Evolutionary conservation across 2,888 invertebrate species (phyloP), one percentile per base, ranked within the genome.

Genomic region (Acanthosepion esculentum): DNA sequence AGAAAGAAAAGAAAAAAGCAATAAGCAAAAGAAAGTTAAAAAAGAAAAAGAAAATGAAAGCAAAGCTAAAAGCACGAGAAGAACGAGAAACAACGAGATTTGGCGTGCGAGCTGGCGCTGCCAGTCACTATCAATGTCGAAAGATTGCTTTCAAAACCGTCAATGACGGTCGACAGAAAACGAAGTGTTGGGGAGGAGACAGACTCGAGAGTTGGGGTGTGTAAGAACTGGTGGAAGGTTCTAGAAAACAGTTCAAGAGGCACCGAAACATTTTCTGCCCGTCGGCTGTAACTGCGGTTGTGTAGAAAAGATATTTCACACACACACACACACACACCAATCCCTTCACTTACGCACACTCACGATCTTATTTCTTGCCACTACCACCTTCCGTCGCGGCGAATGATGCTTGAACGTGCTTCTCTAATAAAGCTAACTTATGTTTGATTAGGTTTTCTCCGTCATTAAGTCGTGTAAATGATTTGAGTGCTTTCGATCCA

Each of bases 231-330:
- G 59, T 59, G 59, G 78, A 78, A 78, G n/a, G 15, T 78, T 78
- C 78, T n/a, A 33, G 78, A 78, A 78, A 78, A 78, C 78, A 78
- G 78, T 78, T 78, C 78, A 78, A 78, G 78, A 78, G 78, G n/a
- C 78, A 78, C n/a, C 78, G 78, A 78, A n/a, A 78, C n/a, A 78
- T 78, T 78, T 15, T 78, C 78, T 78, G n/a, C 78, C 78, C 78
- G 33, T 33, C 78, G 78, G 78, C 78, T 78, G 78, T 78, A 78
- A 78, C n/a, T 78, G 78, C 78, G 78, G n/a, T 33, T 33, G 78
- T 78, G 78, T 78, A 33, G 78, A n/a, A 78, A 78, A 33, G 78
- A n/a, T 78, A 33, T n/a, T 78, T 78, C 12, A 78, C 78, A 78
- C 78, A n/a, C 78, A 12, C 78, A 78, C 78, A n/a, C 78, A 12